These are phyloP conservation scores for Bombyx huttoni DNA, from an alignment of 2,888 invertebrate genomes.

Conservation along the genomic window DNA sequence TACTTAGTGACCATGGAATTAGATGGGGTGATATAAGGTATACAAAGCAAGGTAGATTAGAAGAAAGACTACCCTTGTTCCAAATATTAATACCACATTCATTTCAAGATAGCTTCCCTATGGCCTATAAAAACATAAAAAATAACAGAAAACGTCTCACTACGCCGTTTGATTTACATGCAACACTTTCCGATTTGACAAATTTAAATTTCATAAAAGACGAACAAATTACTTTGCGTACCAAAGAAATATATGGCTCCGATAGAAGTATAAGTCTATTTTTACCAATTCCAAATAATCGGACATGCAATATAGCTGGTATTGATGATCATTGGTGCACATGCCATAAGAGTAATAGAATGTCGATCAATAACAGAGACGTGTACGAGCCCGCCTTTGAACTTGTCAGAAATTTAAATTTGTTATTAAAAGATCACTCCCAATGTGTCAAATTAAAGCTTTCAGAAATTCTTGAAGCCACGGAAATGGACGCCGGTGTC, in stretches of 20 bases:
- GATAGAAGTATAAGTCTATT: slow-evolving; percentile 83
- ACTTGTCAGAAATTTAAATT: slow-evolving; percentile 77
- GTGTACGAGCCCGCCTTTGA: slow-evolving; percentile 74
- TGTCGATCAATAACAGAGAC: slow-evolving; percentile 62
- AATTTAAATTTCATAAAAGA: slow-evolving; percentile 58
- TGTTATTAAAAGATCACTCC: slow-evolving; percentile 68
- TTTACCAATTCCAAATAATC: slow-evolving; percentile 75
- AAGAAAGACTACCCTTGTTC: slow-evolving; percentile 89
- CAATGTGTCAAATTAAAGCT: slow-evolving; percentile 78
- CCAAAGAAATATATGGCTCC: slow-evolving; percentile 33
- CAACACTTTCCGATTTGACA: slow-evolving; percentile 81
- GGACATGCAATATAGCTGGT: slow-evolving; percentile 83
- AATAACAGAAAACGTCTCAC: slow-evolving; percentile 80
- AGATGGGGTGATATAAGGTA: slow-evolving; percentile 87
- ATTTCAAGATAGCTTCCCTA: slow-evolving; percentile 75
- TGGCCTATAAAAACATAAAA: slow-evolving; percentile 75
- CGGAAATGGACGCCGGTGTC: slow-evolving; percentile 67
- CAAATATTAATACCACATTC: slow-evolving; percentile 80
- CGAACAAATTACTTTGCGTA: slow-evolving; percentile 41
- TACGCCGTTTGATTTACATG: slow-evolving; percentile 86
- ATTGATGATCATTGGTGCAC: slow-evolving; percentile 92
- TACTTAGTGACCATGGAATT: slow-evolving; percentile 93
- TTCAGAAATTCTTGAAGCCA: slow-evolving; percentile 75
- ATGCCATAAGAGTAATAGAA: slow-evolving; percentile 78
- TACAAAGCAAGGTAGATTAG: slow-evolving; percentile 89